Evolutionary conservation across 2,888 invertebrate species (phyloP), one percentile per base, ranked within the genome.

Genomic region (Sesia apiformis): DNA sequence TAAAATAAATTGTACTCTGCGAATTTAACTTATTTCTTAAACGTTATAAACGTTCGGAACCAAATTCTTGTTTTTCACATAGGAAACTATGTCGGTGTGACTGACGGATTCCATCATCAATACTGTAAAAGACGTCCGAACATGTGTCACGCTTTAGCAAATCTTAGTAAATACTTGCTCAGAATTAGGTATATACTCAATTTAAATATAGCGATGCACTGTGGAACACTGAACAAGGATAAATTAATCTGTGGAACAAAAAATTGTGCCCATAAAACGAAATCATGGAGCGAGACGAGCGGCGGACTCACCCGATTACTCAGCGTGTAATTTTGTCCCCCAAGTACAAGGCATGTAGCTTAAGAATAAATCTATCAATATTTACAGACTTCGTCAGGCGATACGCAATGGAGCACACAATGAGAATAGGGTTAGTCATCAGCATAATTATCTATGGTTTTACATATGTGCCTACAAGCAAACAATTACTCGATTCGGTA

Each of bases 351-450:
- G 46, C 46, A 46, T 46, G 8, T 7, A 50, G 39, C 50, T 7
- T 50, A 5, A 68, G 65, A 76, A 84, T 84, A 84, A 82, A 80
- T 80, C 78, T 80, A 81, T 84, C 82, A 69, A 81, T 84, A 80
- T 84, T 82, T 81, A 83, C 75, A 72, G 69, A 74, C 74, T 72
- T 78, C 79, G 79, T 79, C 76, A 76, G 79, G 73, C 76, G 79
- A 72, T 74, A 71, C 76, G 81, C 81, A 69, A 71, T 77, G 70
- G 61, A 79, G 77, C 76, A 76, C 79, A 84, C 83, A 83, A 84
- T 83, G 70, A 63, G 72, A 63, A 72, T 8, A 64, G 65, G 66
- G 74, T 80, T 68, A 72, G 64, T 79, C 77, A 75, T 73, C 70
- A 70, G 60, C 64, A 66, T 69, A 60, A 70, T 52, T 39, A 42